These are phyloP conservation scores for Papilio machaon DNA, from an alignment of 1,140 invertebrate species.

Conservation along the genomic window DNA sequence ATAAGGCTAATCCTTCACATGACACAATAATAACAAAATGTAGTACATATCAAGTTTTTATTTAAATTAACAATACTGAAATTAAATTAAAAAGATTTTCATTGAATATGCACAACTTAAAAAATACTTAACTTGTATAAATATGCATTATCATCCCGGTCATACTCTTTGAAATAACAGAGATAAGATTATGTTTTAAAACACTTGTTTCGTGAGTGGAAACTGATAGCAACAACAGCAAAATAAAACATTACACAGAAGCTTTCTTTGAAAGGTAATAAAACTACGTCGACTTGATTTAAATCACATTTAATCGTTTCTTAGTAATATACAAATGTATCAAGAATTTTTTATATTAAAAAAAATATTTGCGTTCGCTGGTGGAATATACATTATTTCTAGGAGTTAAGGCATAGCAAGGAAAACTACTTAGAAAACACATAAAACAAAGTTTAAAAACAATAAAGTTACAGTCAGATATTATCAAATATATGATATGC, in stretches of 20 bases:
- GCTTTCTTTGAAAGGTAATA: conserved; percentile 5
- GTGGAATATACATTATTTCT: conserved; percentile 33
- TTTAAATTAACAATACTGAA: too few species aligned
- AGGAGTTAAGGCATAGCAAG: conserved; percentile 29
- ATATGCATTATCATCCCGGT: too few species aligned
- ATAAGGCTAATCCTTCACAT: too few species aligned
- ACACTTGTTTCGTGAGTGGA: not conserved
- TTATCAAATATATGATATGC: not conserved
- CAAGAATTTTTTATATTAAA: conserved; percentile 1
- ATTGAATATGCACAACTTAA: too few species aligned
- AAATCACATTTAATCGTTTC: conserved; percentile 6
- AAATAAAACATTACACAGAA: not conserved
- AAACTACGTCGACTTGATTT: conserved; percentile 3
- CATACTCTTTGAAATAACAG: too few species aligned
- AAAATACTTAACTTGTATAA: too few species aligned
- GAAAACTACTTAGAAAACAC: conserved; percentile 16
- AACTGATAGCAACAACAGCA: not conserved
- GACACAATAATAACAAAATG: too few species aligned
- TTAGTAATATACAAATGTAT: conserved; percentile 10
- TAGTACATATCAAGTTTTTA: too few species aligned
- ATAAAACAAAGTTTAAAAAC: conserved; percentile 9
- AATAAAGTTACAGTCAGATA: not conserved
- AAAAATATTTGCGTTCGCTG: conserved; percentile 12
- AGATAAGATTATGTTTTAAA: not conserved
- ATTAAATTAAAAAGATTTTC: too few species aligned